Conservation (phyloP, 2,888 invertebrate species). For the Pandemis cinnamomeana region DNA sequence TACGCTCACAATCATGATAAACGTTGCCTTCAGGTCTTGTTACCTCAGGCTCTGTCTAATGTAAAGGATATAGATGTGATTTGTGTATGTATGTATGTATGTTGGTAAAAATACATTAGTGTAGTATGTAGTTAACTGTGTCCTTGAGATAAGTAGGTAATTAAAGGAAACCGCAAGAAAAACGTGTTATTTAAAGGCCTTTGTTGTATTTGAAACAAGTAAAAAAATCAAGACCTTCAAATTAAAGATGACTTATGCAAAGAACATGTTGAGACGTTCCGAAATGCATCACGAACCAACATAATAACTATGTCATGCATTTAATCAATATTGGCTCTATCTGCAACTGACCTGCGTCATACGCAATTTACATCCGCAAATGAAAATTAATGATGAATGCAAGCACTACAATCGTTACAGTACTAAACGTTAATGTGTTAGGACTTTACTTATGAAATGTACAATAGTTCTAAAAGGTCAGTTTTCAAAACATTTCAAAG, state of each 20-base stretch:
- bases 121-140: background rate
- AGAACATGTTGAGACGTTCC: background rate
- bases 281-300: background rate
- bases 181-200: background rate
- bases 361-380: constrained; percentile 4
- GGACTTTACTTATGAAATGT: too few species aligned
- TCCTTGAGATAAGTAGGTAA: background rate
- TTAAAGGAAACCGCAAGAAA: background rate
- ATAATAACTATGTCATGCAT: constrained; percentile 4
- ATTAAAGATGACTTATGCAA: background rate
- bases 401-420: background rate
- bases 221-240: background rate
- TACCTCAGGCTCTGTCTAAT: too few species aligned
- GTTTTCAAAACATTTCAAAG: too few species aligned
- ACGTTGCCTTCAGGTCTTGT: too few species aligned
- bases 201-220: background rate
- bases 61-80: too few species aligned
- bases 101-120: background rate
- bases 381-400: background rate
- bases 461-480: too few species aligned
- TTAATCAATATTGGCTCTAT: constrained; percentile 10
- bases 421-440: too few species aligned
- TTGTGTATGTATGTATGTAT: too few species aligned
- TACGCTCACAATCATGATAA: too few species aligned
- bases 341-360: background rate